phyloP scores from a whole-genome alignment of 1,140 invertebrate genomes.

The Temnothorax nylanderi region DNA sequence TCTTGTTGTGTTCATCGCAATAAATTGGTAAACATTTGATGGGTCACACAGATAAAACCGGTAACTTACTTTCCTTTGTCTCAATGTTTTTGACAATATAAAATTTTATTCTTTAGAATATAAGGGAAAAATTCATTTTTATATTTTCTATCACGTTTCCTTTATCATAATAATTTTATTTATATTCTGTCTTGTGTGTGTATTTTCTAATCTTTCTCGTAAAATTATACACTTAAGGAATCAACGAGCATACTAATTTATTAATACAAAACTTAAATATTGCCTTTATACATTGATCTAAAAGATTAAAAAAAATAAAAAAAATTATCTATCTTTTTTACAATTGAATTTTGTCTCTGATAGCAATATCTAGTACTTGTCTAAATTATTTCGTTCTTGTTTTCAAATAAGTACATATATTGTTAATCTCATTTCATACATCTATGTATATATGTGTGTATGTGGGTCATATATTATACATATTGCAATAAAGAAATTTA shows the following conservation, averaged over 20 bases:
- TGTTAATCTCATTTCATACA: too few relatives aligned
- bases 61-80: neutral
- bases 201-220: constrained; percentile 82
- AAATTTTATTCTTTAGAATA: neutral
- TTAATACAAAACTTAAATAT: constrained; percentile 83
- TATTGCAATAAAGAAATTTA: too few relatives aligned
- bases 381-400: too few relatives aligned
- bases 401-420: too few relatives aligned
- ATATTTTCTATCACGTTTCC: neutral
- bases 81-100: neutral
- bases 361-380: too few relatives aligned
- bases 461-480: too few relatives aligned
- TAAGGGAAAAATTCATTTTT: neutral
- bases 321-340: too few relatives aligned
- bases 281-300: constrained; percentile 82
- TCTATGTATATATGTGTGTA: too few relatives aligned
- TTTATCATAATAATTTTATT: constrained; percentile 83
- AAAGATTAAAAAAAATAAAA: constrained; percentile 77
- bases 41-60: neutral
- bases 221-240: constrained; percentile 79
- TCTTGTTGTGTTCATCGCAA: neutral
- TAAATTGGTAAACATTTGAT: constrained; percentile 5
- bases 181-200: constrained; percentile 70
- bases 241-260: constrained; percentile 83
- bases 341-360: too few relatives aligned